Percentiles rank a stretch among this genome's conserved stretches.
These are phyloP conservation scores for Minunthozetes semirufus DNA, from an alignment of 2,888 invertebrate genomes.

Conservation along the genomic window DNA sequence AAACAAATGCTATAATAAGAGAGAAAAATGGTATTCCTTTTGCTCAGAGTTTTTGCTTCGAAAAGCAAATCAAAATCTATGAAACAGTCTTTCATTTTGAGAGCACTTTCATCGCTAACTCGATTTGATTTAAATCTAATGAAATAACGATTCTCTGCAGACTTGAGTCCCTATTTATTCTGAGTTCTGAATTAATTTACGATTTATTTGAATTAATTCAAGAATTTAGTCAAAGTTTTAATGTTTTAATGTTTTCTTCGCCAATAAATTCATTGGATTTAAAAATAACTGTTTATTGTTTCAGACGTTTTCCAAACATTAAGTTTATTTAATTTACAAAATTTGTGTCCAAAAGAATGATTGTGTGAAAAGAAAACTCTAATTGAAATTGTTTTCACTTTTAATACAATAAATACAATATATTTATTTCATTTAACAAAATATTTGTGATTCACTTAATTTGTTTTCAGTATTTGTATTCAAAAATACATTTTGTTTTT, in stretches of 20 bases:
- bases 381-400: too few relatives aligned
- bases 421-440: too few relatives aligned
- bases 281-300: too few relatives aligned
- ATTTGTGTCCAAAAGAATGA: too few relatives aligned
- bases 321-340: too few relatives aligned
- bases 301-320: too few relatives aligned
- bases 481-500: too few relatives aligned
- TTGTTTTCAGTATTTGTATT: too few relatives aligned
- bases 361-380: too few relatives aligned
- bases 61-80: not conserved
- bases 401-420: too few relatives aligned
- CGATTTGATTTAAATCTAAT: not conserved
- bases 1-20: not conserved
- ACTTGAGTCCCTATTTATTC: not conserved
- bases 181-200: not conserved
- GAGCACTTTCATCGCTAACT: not conserved
- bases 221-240: not conserved
- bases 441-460: too few relatives aligned
- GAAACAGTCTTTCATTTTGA: not conserved
- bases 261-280: not conserved
- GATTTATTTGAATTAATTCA: not conserved
- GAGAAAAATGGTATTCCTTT: not conserved
- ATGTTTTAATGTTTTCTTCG: not conserved
- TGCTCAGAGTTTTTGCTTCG: not conserved
- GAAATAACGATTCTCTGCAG: conserved; percentile 1